These are phyloP conservation scores for Nematostella vectensis DNA, from an alignment of 92 coral and sea anemone species.

Conservation along the genomic window DNA sequence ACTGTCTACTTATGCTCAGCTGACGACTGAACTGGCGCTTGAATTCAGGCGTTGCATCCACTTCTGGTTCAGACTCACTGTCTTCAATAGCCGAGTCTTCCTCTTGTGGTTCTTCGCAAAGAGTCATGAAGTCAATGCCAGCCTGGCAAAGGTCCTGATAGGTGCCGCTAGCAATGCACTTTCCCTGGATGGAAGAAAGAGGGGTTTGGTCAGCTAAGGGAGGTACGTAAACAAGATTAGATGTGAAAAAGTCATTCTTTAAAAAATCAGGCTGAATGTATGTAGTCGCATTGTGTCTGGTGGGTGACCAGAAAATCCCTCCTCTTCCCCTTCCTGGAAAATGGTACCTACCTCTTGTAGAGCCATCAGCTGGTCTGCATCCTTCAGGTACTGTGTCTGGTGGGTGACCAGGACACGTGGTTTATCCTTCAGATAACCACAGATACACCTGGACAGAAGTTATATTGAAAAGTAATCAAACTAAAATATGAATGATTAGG, in stretches of 20 bases:
- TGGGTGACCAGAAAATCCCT: too few relatives aligned
- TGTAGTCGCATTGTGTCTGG: too few relatives aligned
- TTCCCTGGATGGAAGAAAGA: constrained; percentile 32
- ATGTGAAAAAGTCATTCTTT: neutral
- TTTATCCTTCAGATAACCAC: constrained; percentile 50
- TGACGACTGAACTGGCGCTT: constrained; percentile 40
- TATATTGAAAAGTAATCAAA: too few relatives aligned
- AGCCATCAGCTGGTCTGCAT: constrained; percentile 55
- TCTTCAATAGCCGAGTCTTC: constrained; percentile 63
- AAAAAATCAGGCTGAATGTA: too few relatives aligned
- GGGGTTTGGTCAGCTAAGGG: too few relatives aligned
- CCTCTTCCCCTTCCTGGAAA: too few relatives aligned
- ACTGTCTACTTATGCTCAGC: constrained; percentile 27
- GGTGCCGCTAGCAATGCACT: constrained; percentile 70
- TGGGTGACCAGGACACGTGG: constrained; percentile 72
- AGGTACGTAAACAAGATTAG: neutral
- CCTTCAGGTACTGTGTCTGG: constrained; percentile 67
- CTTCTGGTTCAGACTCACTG: constrained; percentile 27
- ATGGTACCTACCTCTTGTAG: constrained; percentile 60
- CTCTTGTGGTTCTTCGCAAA: constrained; percentile 48
- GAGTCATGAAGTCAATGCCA: constrained; percentile 71
- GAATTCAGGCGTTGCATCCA: constrained; percentile 13
- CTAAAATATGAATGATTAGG: neutral
- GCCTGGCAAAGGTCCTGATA: constrained; percentile 69
- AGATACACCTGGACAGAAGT: constrained; percentile 43